Conservation (phyloP, 2,797 vertebrate species). For the Parauchenoglanis ngamensis region DNA sequence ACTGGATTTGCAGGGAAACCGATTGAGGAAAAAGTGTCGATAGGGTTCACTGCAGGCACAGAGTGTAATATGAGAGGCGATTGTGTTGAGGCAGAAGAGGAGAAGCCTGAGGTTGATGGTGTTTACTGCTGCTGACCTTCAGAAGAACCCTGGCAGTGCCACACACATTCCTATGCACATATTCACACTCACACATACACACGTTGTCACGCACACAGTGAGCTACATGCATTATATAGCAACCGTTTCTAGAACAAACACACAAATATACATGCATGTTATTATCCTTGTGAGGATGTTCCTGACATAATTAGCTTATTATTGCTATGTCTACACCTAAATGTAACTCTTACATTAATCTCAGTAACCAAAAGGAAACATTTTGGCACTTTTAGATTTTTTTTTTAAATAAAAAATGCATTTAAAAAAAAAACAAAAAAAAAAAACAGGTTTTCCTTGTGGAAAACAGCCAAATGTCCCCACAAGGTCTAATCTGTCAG, state of each 20-base stretch:
- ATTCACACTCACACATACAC: constrained; percentile 26
- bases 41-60: neutral
- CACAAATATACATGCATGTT: constrained; percentile 45
- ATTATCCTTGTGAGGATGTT: neutral
- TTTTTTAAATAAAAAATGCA: neutral
- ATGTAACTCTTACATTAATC: neutral
- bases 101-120: constrained; percentile 11
- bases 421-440: neutral
- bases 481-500: neutral
- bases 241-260: constrained; percentile 18
- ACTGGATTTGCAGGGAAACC: neutral
- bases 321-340: neutral
- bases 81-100: neutral
- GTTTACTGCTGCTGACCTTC: constrained; percentile 44
- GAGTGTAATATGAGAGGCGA: neutral
- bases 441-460: neutral
- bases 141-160: constrained; percentile 27
- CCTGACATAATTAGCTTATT: neutral
- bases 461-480: neutral
- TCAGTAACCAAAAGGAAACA: neutral
- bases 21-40: neutral
- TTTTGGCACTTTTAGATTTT: neutral
- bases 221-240: neutral
- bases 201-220: neutral
- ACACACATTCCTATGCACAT: constrained; percentile 29